Base-by-base conservation (phyloP, 2,113 vertebrate species). In the Nycticebus coucang region DNA sequence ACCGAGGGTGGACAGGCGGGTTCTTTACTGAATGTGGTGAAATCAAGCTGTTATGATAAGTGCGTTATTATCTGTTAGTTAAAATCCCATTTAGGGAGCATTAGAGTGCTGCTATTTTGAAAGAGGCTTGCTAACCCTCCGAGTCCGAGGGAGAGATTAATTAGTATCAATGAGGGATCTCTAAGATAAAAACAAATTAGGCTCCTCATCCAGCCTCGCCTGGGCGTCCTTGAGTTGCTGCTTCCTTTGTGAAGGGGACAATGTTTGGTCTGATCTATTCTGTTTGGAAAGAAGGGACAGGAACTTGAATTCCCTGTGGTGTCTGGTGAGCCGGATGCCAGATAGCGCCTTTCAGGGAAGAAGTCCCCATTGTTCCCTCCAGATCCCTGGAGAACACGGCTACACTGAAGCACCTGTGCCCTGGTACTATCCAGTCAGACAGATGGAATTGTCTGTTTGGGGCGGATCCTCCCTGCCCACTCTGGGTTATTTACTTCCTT, bases 31-130 rank as follows among this genome's bases (percentile, higher is more conserved):
- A 89, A 82, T 95, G 85, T 75, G 92, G 84, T 80, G 62, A 96
- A 96, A 88, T 96, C 90, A 96, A 84, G 79, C 82, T 91, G 79
- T 88, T 94, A 86, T 71, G 95, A 94, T 97, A 96, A 97, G 84
- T 95, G 53, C 92, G 95, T 96, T 96, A 93, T 93, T 96, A 59
- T 37, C 92, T 85, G 86, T 93, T 96, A 95, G 96, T 96, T 96
- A 96, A 93, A 97, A 93, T 96, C 94, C 91, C 85, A 93, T 77
- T 75, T 95, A 77, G 82, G 92, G 53, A 95, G 77, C 5, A 1
- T 78, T 94, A 53, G 74, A 89, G 75, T 81, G 92, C 92, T 95
- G 62, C 64, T 93, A 6, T 59, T 92, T 95, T 93, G 94, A 92
- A 93, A 92, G 95, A 89, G 77, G 18, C 84, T 87, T 93, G 71